Base-by-base conservation (phyloP, 2,113 vertebrate species). In the Strix uralensis region DNA sequence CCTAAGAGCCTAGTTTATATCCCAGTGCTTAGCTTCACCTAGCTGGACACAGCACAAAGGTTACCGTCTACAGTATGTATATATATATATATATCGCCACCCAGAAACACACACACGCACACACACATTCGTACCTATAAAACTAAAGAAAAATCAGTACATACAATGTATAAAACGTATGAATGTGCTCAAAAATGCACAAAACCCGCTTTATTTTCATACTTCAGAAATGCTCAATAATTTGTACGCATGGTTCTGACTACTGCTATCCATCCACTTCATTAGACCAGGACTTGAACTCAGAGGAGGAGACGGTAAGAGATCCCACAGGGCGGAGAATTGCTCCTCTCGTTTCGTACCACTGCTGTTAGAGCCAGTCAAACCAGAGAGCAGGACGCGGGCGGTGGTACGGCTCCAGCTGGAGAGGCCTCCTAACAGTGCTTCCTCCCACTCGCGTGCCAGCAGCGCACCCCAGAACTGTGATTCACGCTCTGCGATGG, bases 181-280 rank as follows among this genome's bases (percentile, higher is more conserved):
- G 94, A 67, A 89, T 96, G 98, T 98, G 98, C 98, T 98, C 88
- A 98, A 98, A 98, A 98, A 96, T 15, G 97, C 98, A 98, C 98
- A 97, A 97, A 97, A 97, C 97, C 98, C 95, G 94, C 97, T 97
- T 98, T 75, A 94, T 96, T 96, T 94, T 97, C 90, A 92, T 89
- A 97, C 98, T 97, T 91, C 94, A 97, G 96, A 96, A 97, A 97
- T 72, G 86, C 96, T 95, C 79, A n/a, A 42, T 92, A 15, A 72
- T 78, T 89, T 71, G 86, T 78, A 89, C 1, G 67, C 75, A 81
- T 62, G 94, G 69, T 92, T 95, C 92, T 80, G 82, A 91, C 94
- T 92, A 81, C 94, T 79, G 84, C 92, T 89, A 78, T n/a, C 81
- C 88, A 73, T 72, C 84, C 75, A 72, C 72, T 90, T 86, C 82